Base-by-base conservation (phyloP, 2,888 invertebrate genomes). In the Microctonus brassicae region DNA sequence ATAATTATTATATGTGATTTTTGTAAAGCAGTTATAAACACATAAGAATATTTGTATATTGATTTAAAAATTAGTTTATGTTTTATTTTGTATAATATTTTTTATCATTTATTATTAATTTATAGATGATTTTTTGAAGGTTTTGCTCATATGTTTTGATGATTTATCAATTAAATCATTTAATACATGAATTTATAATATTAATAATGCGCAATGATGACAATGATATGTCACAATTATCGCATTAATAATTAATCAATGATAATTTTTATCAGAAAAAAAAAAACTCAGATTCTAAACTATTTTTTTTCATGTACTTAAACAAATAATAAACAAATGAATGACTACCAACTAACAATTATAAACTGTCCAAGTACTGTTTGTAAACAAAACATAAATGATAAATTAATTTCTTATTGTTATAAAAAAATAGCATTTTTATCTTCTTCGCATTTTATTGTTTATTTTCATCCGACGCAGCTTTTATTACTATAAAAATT, bases 1-100 rank as follows among this genome's bases (percentile, higher is more conserved):
- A 36, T 52, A 52, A 64, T 52, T 52, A 52, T 24, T 20, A 47
- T 22, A 52, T 29, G 52, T 64, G 63, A 64, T 47, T 47, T 47
- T 47, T 20, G 20, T 47, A 20, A 47, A 47, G 47, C 17, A 4
- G 47, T 39, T 61, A 22, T 39, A 7, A 39, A 61, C n/a, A 13
- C 11, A 24, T 20, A 39, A 34, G n/a, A 60, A 13, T 17, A 36
- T 11, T 11, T 60, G 33, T 20, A 60, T 36, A 20, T 36, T 9
- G 36, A 29, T 36, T 36, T 66, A 57, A 47, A 17, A 29, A 53
- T 55, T 57, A 39, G 39, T 33, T 53, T 65, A 53, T 33, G n/a
- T 13, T 33, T 65, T 33, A 55, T 20, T 11, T 53, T 53, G 52
- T 67, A 29, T 26, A 47, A 57, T 67, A 57, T 33, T 60, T 17